These are phyloP conservation scores for Ichneumon xanthorius DNA, from an alignment of 2,888 invertebrate genomes.

Conservation along the genomic window DNA sequence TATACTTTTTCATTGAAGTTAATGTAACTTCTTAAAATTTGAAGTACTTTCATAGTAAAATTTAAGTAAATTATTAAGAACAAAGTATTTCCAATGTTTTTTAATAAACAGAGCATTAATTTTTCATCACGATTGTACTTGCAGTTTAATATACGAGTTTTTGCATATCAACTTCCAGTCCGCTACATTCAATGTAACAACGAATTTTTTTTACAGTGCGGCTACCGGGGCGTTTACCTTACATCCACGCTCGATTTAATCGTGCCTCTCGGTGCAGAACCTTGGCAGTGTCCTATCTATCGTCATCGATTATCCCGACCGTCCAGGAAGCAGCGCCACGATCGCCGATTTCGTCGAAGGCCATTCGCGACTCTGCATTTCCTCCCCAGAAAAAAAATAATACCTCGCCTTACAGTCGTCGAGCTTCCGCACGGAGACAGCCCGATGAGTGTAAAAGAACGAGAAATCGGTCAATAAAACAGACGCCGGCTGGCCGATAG, in stretches of 20 bases:
- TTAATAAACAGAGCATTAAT: too few species aligned
- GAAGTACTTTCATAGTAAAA: too few species aligned
- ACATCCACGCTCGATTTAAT: not conserved
- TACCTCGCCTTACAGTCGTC: not conserved
- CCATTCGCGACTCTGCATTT: not conserved
- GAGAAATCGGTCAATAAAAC: slow-evolving; percentile 46
- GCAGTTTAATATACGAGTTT: too few species aligned
- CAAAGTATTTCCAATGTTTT: too few species aligned
- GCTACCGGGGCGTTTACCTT: not conserved
- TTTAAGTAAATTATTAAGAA: too few species aligned
- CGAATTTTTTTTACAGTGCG: too few species aligned
- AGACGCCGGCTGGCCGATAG: slow-evolving; percentile 39
- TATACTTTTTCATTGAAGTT: too few species aligned
- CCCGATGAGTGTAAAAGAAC: slow-evolving; percentile 13
- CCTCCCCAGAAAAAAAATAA: not conserved
- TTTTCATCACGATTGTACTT: too few species aligned
- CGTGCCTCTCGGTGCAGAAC: not conserved
- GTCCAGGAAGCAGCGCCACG: not conserved
- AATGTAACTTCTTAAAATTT: too few species aligned
- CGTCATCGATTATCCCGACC: slow-evolving; percentile 9
- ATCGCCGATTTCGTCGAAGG: not conserved
- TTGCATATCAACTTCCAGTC: too few species aligned
- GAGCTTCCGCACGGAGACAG: not conserved
- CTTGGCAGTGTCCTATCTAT: slow-evolving; percentile 19
- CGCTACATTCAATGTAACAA: too few species aligned